These are phyloP conservation scores for Troides oblongomaculatus DNA, from an alignment of 2,888 invertebrate genomes.

Conservation along the genomic window DNA sequence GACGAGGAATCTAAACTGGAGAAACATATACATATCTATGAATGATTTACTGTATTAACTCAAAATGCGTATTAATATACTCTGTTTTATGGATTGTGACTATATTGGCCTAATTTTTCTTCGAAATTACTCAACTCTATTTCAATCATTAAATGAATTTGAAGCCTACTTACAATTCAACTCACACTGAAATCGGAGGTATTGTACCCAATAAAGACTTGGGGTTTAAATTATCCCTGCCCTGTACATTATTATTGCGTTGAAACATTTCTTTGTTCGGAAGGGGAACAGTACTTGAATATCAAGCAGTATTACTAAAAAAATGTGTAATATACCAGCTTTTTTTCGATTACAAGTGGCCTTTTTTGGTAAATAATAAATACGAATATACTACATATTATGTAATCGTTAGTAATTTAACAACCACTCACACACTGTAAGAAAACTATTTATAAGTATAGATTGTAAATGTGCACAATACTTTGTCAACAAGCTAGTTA, in stretches of 20 bases:
- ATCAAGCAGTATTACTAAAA: background rate
- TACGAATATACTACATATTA: too few relatives aligned
- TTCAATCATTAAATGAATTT: background rate
- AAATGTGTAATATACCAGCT: too few relatives aligned
- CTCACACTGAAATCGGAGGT: slow-evolving; percentile 3
- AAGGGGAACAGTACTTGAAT: background rate
- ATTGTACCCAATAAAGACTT: slow-evolving; percentile 1
- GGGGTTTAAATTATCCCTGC: slow-evolving; percentile 9
- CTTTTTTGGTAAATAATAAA: too few relatives aligned
- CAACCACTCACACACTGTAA: background rate
- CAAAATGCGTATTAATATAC: background rate
- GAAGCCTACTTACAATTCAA: slow-evolving; percentile 5
- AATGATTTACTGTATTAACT: too few relatives aligned
- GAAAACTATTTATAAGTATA: background rate
- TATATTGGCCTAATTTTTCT: background rate
- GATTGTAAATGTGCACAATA: background rate
- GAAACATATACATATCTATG: too few relatives aligned
- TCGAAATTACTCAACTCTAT: background rate
- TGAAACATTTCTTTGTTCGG: slow-evolving; percentile 12
- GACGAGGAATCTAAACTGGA: too few relatives aligned
- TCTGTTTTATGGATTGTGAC: background rate
- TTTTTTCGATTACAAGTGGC: too few relatives aligned
- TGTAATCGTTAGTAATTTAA: background rate
- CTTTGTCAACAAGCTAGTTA: background rate
- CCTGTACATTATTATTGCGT: slow-evolving; percentile 4